These are phyloP conservation scores for Pyrgilauda ruficollis DNA, from an alignment of 2,113 vertebrate genomes.

Conservation along the genomic window DNA sequence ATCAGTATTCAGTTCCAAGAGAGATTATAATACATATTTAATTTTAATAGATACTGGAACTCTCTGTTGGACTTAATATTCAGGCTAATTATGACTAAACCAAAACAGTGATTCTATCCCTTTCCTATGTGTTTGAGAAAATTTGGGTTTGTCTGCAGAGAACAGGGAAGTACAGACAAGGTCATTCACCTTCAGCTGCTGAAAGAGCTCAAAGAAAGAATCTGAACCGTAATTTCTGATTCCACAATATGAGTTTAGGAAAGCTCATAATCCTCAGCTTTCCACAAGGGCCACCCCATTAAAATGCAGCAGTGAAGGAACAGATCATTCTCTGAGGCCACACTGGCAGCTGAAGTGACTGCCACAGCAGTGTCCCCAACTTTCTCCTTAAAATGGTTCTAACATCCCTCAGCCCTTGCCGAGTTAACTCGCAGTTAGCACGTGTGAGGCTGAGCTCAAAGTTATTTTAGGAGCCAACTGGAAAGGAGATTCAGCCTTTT, in stretches of 20 bases:
- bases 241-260: neutral
- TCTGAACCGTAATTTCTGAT: neutral
- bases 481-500: slow-evolving; percentile 42
- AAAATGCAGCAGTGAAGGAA: neutral
- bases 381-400: neutral
- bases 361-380: neutral
- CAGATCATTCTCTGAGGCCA: neutral
- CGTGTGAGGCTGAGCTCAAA: slow-evolving; percentile 1
- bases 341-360: neutral
- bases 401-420: neutral
- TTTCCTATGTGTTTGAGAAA: neutral
- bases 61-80: neutral
- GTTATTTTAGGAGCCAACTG: slow-evolving; percentile 56
- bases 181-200: neutral
- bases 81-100: neutral
- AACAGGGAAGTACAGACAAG: neutral
- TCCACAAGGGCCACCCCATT: neutral
- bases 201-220: neutral
- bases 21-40: neutral
- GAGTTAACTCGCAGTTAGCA: slow-evolving; percentile 17
- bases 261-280: slow-evolving; percentile 2
- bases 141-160: neutral
- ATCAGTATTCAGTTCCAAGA: neutral
- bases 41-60: neutral
- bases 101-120: neutral